Percentiles rank a stretch among this genome's conserved stretches.
Conservation (phyloP, 2,113 vertebrate species). For the Tricholaema leucomelas region DNA sequence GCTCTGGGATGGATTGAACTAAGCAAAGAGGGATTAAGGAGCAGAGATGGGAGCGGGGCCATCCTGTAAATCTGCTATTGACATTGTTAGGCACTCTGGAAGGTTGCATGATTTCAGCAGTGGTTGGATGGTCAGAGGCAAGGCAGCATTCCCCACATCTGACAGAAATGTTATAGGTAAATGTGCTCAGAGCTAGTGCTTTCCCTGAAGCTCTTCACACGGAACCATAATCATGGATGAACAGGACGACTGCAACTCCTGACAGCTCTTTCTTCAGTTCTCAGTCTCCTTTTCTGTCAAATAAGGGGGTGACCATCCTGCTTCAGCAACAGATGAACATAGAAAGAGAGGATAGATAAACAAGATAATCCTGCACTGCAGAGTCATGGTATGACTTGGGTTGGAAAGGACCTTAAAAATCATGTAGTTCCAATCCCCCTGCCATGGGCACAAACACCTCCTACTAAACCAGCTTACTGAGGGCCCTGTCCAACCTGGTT, state of each 20-base stretch:
- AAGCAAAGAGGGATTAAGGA: background rate
- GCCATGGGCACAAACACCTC: too few relatives aligned
- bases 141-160: background rate
- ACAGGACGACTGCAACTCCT: background rate
- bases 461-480: too few relatives aligned
- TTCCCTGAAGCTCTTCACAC: background rate
- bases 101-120: rapidly evolving
- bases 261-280: background rate
- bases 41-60: background rate
- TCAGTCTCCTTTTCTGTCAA: background rate
- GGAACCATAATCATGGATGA: background rate
- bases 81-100: rapidly evolving
- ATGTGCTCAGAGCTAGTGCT: background rate
- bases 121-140: background rate
- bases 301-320: background rate
- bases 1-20: background rate
- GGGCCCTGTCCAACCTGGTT: too few relatives aligned
- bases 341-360: background rate
- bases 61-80: background rate
- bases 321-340: background rate
- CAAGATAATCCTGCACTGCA: background rate
- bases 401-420: too few relatives aligned
- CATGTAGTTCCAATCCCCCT: too few relatives aligned
- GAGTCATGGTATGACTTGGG: too few relatives aligned
- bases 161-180: rapidly evolving